Percentiles rank a stretch among this genome's conserved stretches.
phyloP scores from a whole-genome alignment of 2,113 vertebrate genomes.

The Sander lucioperca region DNA sequence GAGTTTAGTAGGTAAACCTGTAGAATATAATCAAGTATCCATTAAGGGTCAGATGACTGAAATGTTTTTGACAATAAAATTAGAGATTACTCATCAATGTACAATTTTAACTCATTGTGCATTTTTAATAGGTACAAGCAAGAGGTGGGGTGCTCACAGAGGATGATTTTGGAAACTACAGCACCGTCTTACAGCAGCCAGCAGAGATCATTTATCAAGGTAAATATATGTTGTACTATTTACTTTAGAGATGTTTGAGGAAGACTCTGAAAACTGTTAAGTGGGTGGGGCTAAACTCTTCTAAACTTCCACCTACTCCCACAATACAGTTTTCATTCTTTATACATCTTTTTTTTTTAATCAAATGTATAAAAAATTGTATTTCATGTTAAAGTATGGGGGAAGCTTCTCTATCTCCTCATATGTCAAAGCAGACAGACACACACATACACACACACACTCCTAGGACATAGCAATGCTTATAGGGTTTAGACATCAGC shows the following conservation, averaged over 20 bases:
- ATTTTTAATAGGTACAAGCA: conserved; percentile 84
- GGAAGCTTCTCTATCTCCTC: too few species aligned
- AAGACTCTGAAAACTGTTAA: too few species aligned
- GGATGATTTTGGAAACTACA: conserved; percentile 95
- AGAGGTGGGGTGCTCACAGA: conserved; percentile 90
- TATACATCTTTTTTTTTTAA: too few species aligned
- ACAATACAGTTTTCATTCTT: not conserved
- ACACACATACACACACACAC: too few species aligned
- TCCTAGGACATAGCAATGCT: too few species aligned
- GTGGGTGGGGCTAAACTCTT: not conserved
- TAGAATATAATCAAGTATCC: not conserved
- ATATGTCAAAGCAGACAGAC: too few species aligned
- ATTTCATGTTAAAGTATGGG: too few species aligned
- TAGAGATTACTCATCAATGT: not conserved
- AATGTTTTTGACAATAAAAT: not conserved
- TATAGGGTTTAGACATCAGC: too few species aligned
- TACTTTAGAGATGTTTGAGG: not conserved
- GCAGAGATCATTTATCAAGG: conserved; percentile 91
- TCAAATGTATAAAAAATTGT: too few species aligned
- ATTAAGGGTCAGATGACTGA: not conserved
- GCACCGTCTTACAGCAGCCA: conserved; percentile 87
- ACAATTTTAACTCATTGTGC: not conserved
- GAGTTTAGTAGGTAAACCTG: not conserved
- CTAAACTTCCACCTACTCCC: not conserved
- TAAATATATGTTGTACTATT: conserved; percentile 64